phyloP scores from a whole-genome alignment of 2,113 vertebrate species.

The Ivindomyrus marchei region DNA sequence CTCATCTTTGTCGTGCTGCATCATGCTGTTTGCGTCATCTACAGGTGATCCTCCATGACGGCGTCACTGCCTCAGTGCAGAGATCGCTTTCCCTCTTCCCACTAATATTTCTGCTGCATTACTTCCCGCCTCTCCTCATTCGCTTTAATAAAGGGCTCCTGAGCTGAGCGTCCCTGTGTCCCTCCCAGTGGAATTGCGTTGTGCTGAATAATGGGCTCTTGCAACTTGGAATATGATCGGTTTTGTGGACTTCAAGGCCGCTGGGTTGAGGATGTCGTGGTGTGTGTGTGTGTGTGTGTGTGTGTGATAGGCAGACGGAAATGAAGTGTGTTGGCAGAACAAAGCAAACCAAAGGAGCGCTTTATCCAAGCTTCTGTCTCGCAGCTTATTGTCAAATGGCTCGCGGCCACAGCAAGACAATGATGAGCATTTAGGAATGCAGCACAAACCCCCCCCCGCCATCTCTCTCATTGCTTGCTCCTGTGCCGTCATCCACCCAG shows the following conservation, averaged over 20 bases:
- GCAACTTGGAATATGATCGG: background rate
- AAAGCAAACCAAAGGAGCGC: background rate
- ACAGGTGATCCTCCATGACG: background rate
- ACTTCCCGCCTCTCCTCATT: background rate
- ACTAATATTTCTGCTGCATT: background rate
- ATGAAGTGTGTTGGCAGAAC: background rate
- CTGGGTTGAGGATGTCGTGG: background rate
- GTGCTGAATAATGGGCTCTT: background rate
- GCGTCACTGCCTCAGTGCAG: background rate
- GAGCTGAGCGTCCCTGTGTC: background rate
- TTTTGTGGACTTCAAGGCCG: background rate
- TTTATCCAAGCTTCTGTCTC: background rate
- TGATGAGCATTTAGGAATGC: background rate
- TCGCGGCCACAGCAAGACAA: background rate
- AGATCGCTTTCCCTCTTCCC: background rate
- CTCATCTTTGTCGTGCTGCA: background rate
- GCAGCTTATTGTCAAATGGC: background rate
- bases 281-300: background rate
- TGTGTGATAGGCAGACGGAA: background rate
- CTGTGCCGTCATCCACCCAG: constrained; percentile 26
- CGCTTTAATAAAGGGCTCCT: background rate
- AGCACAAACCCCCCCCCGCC: background rate
- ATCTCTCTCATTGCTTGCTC: background rate
- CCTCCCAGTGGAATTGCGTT: background rate
- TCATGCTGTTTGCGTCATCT: background rate